Evolutionary conservation across 2,797 vertebrate species (phyloP).

Genomic region (Hydrocynus forskahlii): DNA sequence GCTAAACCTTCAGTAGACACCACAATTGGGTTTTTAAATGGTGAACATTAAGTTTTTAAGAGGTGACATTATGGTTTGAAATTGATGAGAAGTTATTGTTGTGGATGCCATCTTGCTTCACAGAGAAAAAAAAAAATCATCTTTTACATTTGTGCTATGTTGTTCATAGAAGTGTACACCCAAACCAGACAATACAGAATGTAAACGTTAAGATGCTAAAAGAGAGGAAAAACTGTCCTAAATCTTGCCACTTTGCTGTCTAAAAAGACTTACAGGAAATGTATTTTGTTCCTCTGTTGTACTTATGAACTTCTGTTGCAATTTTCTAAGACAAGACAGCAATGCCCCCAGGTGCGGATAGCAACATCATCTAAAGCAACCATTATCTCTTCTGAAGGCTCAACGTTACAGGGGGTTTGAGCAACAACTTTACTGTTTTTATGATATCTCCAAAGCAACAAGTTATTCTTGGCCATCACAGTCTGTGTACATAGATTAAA

Average conservation of each 20-base stretch:
- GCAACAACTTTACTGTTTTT: neutral
- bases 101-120: too few species aligned
- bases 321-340: neutral
- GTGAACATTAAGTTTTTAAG: too few species aligned
- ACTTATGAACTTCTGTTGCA: neutral
- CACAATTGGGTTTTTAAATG: too few species aligned
- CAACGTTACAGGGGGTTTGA: slow-evolving; percentile 3
- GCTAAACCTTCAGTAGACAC: too few species aligned
- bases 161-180: too few species aligned
- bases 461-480: slow-evolving; percentile 42
- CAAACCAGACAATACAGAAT: too few species aligned
- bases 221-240: too few species aligned
- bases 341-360: slow-evolving; percentile 10
- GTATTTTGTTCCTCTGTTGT: neutral
- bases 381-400: neutral
- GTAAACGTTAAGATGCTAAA: too few species aligned
- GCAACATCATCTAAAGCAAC: slow-evolving; percentile 8
- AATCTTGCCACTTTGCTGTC: neutral
- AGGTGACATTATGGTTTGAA: too few species aligned
- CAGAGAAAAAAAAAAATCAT: too few species aligned
- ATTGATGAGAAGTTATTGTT: too few species aligned
- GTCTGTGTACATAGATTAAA: slow-evolving; percentile 3
- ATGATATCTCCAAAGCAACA: slow-evolving; percentile 48
- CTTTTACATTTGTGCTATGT: too few species aligned
- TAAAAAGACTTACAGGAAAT: neutral